Conservation (phyloP, 2,113 vertebrate species). For the Aix galericulata region DNA sequence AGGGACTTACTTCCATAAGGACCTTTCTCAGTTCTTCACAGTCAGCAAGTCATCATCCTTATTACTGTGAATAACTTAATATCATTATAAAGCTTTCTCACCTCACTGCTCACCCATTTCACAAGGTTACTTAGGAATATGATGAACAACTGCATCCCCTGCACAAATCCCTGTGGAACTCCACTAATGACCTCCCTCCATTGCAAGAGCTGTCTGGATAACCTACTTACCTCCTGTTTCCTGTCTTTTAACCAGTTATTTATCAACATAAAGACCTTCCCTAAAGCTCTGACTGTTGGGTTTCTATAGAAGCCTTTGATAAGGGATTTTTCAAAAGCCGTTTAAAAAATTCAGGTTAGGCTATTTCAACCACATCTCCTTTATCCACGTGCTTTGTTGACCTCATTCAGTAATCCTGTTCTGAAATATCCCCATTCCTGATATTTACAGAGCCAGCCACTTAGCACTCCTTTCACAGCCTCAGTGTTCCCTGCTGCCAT, state of each 20-base stretch:
- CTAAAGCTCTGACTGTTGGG: slow-evolving; percentile 10
- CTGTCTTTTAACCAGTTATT: slow-evolving; percentile 52
- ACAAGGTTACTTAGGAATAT: slow-evolving; percentile 28
- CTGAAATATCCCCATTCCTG: background rate
- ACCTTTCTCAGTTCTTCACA: slow-evolving; percentile 2
- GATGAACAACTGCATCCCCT: background rate
- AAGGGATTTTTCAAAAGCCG: slow-evolving; percentile 39
- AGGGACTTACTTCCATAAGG: background rate
- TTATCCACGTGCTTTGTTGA: slow-evolving; percentile 4
- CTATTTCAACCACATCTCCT: slow-evolving; percentile 9
- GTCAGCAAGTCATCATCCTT: slow-evolving; percentile 27
- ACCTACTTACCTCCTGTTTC: slow-evolving; percentile 57
- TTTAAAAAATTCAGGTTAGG: slow-evolving; percentile 37
- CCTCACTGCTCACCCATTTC: slow-evolving; percentile 23
- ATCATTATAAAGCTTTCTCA: slow-evolving; percentile 34
- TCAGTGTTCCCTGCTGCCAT: background rate
- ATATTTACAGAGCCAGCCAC: background rate
- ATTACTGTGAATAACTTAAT: slow-evolving; percentile 38
- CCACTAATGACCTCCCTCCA: slow-evolving; percentile 26
- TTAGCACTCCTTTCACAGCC: background rate
- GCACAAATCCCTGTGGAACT: slow-evolving; percentile 38
- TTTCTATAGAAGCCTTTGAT: slow-evolving; percentile 51
- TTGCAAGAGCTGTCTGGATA: slow-evolving; percentile 24
- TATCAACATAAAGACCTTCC: slow-evolving; percentile 53
- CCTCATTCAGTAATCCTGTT: background rate